phyloP scores from a whole-genome alignment of 1,140 invertebrate genomes.

The Cydia fagiglandana region DNA sequence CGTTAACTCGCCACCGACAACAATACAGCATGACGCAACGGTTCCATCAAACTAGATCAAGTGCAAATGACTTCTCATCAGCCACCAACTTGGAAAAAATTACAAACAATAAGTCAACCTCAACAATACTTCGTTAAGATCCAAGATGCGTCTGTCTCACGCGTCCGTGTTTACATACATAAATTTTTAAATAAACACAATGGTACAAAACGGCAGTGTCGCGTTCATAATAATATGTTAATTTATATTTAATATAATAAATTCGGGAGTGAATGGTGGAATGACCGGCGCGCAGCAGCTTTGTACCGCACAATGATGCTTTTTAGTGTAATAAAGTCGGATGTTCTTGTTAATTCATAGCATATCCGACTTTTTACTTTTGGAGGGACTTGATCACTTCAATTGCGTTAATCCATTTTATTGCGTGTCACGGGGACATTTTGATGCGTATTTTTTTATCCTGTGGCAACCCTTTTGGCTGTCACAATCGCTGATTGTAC shows the following conservation, averaged over 20 bases:
- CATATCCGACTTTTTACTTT: neutral
- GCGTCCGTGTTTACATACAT: conserved; percentile 34
- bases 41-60: conserved; percentile 24
- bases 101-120: conserved; percentile 25
- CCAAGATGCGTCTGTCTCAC: conserved; percentile 24
- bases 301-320: neutral
- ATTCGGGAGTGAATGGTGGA: conserved; percentile 23
- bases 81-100: conserved; percentile 31
- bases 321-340: neutral
- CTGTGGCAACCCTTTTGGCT: conserved; percentile 28
- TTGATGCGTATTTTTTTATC: conserved; percentile 27
- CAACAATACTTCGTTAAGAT: conserved; percentile 33
- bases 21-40: neutral
- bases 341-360: neutral
- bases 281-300: conserved; percentile 17
- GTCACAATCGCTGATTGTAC: conserved; percentile 30
- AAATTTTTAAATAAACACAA: conserved; percentile 33
- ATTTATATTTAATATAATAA: conserved; percentile 40
- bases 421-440: conserved; percentile 35
- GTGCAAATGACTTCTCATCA: conserved; percentile 30
- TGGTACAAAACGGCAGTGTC: conserved; percentile 30
- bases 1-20: conserved; percentile 11
- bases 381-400: neutral
- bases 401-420: conserved; percentile 37
- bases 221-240: conserved; percentile 37